phyloP scores from a whole-genome alignment of 2,888 invertebrate species.

The Cepaea hortensis region DNA sequence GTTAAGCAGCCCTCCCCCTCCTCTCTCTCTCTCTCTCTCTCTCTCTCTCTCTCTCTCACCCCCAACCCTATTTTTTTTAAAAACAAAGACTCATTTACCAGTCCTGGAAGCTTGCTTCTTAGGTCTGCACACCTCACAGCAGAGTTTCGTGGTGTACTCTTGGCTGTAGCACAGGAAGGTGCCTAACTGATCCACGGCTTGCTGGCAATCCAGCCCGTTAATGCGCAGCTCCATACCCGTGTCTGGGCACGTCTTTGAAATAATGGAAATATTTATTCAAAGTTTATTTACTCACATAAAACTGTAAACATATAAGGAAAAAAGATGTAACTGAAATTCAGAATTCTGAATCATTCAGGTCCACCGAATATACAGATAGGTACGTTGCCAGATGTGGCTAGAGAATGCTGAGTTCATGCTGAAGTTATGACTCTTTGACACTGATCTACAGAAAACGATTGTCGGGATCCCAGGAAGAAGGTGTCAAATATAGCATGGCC shows the following conservation, averaged over 20 bases:
- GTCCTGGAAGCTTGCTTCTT: conserved; percentile 55
- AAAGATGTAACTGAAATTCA: background rate
- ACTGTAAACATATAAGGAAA: background rate
- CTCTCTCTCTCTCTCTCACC: background rate
- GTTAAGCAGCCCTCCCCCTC: too few species aligned
- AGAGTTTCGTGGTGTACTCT: conserved; percentile 63
- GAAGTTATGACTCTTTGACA: too few species aligned
- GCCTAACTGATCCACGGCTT: conserved; percentile 61
- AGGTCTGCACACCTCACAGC: conserved; percentile 63
- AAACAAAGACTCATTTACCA: conserved; percentile 49
- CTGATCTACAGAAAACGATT: too few species aligned
- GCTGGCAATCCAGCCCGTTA: conserved; percentile 60
- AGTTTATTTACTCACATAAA: background rate
- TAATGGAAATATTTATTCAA: background rate
- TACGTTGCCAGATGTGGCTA: too few species aligned
- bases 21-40: too few species aligned
- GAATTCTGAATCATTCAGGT: background rate
- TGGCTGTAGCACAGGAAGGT: conserved; percentile 66
- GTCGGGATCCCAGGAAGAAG: too few species aligned
- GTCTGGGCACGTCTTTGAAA: conserved; percentile 55
- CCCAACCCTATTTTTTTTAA: background rate
- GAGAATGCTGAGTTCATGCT: too few species aligned
- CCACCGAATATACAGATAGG: background rate
- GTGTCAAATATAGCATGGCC: too few species aligned
- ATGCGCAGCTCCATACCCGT: conserved; percentile 60